These are phyloP conservation scores for Erebia ligea DNA, from an alignment of 2,888 invertebrate species.

Conservation along the genomic window DNA sequence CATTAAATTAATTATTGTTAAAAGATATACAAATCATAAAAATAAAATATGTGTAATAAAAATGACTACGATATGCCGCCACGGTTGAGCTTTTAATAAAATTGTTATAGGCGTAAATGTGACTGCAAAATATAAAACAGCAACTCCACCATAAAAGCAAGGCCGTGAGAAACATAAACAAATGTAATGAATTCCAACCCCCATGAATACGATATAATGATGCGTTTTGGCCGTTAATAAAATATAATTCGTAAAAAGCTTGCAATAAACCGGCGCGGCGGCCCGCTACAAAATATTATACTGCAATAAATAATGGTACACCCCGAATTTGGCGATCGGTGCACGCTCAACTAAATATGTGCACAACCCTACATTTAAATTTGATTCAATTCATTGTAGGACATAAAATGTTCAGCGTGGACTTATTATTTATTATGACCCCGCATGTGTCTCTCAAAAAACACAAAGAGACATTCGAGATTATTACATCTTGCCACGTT, in stretches of 20 bases:
- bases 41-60: too few relatives aligned
- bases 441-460: conserved; percentile 76
- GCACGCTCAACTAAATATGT: conserved; percentile 69
- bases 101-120: neutral
- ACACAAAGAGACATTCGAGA: conserved; percentile 78
- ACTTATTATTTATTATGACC: conserved; percentile 74
- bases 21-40: too few relatives aligned
- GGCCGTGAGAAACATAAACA: conserved; percentile 78
- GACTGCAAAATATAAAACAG: conserved; percentile 17
- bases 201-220: conserved; percentile 75
- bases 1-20: too few relatives aligned
- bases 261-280: conserved; percentile 70
- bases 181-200: conserved; percentile 72
- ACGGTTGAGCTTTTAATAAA: neutral
- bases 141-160: conserved; percentile 27
- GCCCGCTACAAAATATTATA: conserved; percentile 79
- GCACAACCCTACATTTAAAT: conserved; percentile 77
- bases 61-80: too few relatives aligned
- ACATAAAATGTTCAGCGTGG: conserved; percentile 60
- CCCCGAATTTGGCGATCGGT: conserved; percentile 75
- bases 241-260: conserved; percentile 74
- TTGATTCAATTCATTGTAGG: conserved; percentile 76
- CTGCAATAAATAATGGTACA: conserved; percentile 80
- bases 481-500: conserved; percentile 80
- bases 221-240: conserved; percentile 73